Conservation (phyloP, 2,888 invertebrate species). For the Cerceris rybyensis region DNA sequence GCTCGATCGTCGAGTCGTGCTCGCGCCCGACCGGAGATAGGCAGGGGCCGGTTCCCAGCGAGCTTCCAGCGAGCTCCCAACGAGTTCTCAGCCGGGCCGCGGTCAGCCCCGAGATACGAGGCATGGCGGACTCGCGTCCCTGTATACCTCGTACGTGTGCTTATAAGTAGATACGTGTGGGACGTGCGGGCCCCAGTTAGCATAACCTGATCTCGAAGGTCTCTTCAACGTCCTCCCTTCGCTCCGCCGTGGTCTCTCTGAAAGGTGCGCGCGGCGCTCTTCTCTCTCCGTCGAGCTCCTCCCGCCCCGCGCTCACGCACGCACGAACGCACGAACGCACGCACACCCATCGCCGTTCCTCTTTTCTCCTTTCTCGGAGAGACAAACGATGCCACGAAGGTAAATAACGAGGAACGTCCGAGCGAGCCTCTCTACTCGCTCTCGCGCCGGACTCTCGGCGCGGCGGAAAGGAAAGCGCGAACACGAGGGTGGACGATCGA, state of each 20-base stretch:
- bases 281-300: slow-evolving; percentile 4
- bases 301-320: not conserved
- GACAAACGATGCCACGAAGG: no score
- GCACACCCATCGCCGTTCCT: slow-evolving; percentile 30
- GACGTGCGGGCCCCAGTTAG: slow-evolving; percentile 75
- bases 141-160: slow-evolving; percentile 38
- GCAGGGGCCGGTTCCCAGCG: not conserved
- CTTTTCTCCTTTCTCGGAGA: not conserved
- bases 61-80: not conserved
- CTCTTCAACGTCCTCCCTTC: slow-evolving; percentile 64
- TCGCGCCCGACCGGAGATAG: no score
- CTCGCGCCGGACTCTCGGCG: no score
- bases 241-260: slow-evolving; percentile 43
- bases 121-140: not conserved
- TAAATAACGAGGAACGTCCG: not conserved
- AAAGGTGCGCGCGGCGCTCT: slow-evolving; percentile 18
- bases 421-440: not conserved
- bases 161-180: slow-evolving; percentile 68
- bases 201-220: slow-evolving; percentile 78
- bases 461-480: not conserved
- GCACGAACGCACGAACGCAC: slow-evolving; percentile 7
- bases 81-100: no score
- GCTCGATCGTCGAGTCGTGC: no score
- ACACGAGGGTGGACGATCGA: not conserved
- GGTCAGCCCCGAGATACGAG: not conserved